Base-by-base conservation (phyloP, 2,888 invertebrate species). In the Molanna angustata region DNA sequence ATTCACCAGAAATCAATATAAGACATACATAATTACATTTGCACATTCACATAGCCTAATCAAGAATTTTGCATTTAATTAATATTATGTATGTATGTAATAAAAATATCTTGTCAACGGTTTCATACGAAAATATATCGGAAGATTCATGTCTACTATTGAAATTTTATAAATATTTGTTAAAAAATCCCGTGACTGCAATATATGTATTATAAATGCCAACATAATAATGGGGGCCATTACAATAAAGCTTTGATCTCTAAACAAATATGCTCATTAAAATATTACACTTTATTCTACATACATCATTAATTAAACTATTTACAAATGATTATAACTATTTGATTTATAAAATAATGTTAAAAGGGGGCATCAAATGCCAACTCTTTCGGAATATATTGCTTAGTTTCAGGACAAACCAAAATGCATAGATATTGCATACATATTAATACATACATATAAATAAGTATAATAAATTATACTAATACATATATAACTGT, bases 271-370 rank as follows among this genome's bases (percentile, higher is more conserved):
- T 56, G 55, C 58, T 46, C 37, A 37, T 54, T 58, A 55, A 59
- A 52, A 56, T 57, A 50, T 60, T 50, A 57, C 54, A 57, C 52
- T 54, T 74, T 49, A 54, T 48, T 54, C 74, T 74, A 73, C 75
- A 73, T 74, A 73, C 75, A 73, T 69, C 74, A 72, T 69, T 43
- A 43, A 48, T 40, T 55, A 50, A 43, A 52, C 35, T 52, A 52
- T 52, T 52, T 56, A 52, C 52, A 52, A 44, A 44, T 42, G 27
- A 46, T 55, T 40, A 55, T 48, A 47, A 20, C 47, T 50, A 50
- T 42, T 48, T 20, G 44, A 52, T 47, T n/a, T n/a, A 51, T 44
- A 53, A 53, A 44, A 39, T 32, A 55, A 52, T 31, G 33, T 52
- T 41, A 52, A 43, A 43, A 43, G 35, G n/a, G 4, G 55, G 55